Base-by-base conservation (phyloP, 1,140 invertebrate genomes). In the Drosophila tsacasi region DNA sequence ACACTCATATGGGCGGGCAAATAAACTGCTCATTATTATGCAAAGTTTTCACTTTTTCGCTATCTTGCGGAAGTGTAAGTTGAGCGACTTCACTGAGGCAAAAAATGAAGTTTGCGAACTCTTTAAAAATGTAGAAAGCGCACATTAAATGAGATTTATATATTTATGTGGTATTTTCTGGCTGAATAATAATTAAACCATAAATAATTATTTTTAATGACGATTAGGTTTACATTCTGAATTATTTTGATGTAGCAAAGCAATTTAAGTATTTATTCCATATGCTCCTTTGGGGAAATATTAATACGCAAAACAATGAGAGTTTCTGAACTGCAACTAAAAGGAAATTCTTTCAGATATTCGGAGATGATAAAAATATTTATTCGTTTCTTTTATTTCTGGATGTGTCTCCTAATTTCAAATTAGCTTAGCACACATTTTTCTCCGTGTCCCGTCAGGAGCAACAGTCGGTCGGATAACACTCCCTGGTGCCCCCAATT, bases 21-120 rank as follows among this genome's bases (percentile, higher is more conserved):
- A 89, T 87, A 74, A 87, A 87, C 83, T 81, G 84, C 73, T 87
- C 81, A 87, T 87, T 87, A 89, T 81, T 84, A 87, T 87, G 84
- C 85, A 87, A 87, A 87, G 83, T 89, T 87, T 84, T 78, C 37
- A 67, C 65, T 80, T 76, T 44, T 67, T 52, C 58, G 61, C 75
- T 87, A 87, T 80, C 81, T 39, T 69, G 61, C 44, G 55, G 60
- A 71, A 49, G 46, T 81, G 58, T 62, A 87, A 83, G 83, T 80
- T 67, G 62, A 65, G 17, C 52, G 25, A 72, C 59, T 50, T 49
- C 32, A 32, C 58, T 62, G 12, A 15, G 30, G 40, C 21, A 12
- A 44, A 65, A 55, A 9, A 10, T 6, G 3, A 23, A 23, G 21
- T 13, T 21, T 5, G 9, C 0, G 0, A 57, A 4, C 9, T 57